phyloP scores from a whole-genome alignment of 2,113 vertebrate genomes.

The Pangasianodon hypophthalmus region DNA sequence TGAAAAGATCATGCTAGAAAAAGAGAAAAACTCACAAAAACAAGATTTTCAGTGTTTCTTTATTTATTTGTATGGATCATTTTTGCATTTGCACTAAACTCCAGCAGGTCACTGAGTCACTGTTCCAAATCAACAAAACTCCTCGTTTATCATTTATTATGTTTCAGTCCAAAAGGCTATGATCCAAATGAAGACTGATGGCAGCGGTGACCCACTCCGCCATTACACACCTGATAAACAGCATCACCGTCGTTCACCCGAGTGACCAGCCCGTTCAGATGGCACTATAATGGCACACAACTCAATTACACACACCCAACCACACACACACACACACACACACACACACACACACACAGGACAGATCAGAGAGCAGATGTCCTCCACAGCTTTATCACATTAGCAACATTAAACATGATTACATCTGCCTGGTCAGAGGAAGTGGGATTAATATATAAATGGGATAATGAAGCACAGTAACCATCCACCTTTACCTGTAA shows the following conservation, averaged over 20 bases:
- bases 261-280: constrained; percentile 12
- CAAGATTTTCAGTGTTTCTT: neutral
- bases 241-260: constrained; percentile 14
- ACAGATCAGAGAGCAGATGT: constrained; percentile 18
- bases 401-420: constrained; percentile 24
- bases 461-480: constrained; percentile 12
- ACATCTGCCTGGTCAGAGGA: constrained; percentile 18
- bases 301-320: constrained; percentile 22
- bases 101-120: neutral
- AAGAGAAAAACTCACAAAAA: neutral
- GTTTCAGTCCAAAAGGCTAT: neutral
- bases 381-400: constrained; percentile 29
- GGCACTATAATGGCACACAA: constrained; percentile 21
- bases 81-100: neutral
- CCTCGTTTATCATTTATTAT: neutral
- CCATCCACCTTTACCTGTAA: constrained; percentile 1
- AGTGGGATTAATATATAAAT: constrained; percentile 11
- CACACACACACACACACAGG: constrained; percentile 13
- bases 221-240: constrained; percentile 15
- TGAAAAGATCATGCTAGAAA: neutral
- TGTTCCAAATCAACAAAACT: constrained; percentile 5
- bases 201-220: neutral
- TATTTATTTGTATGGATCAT: neutral
- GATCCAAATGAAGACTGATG: constrained; percentile 13
- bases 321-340: constrained; percentile 21